Base-by-base conservation (phyloP, 2,888 invertebrate genomes). In the Nemapogon koenigi region DNA sequence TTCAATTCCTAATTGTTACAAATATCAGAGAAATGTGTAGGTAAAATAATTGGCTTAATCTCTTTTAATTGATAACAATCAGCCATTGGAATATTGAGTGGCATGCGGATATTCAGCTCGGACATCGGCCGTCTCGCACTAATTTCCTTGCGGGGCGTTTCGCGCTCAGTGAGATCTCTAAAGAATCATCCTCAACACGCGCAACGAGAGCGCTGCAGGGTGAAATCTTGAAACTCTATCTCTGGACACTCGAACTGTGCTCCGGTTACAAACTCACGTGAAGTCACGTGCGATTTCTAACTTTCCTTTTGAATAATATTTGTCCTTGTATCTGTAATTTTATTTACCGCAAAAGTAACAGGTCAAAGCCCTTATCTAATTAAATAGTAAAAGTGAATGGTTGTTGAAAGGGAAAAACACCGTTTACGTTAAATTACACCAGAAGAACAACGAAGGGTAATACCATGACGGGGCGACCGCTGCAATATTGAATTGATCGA, bases 91-190 rank as follows among this genome's bases (percentile, higher is more conserved):
- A 19, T 33, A 33, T 33, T 59, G 48, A 50, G 54, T 56, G 69
- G 76, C 73, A 78, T 78, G 76, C 76, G 76, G 76, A 76, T 73
- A 62, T 63, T 61, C 65, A 65, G 62, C 62, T 57, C 57, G 57
- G 57, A 52, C 52, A 53, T 49, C 56, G 58, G 55, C 55, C 75
- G 71, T 75, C 69, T 59, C 66, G 76, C 72, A 73, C 75, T 71
- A 65, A 72, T 76, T 76, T 75, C 57, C 52, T 25, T 26, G 15
- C 15, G 16, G 35, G 35, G 16, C 15, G 18, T 10, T 33, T 4
- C 31, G 16, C 17, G 32, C 16, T 10, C 16, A 32, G 32, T 31
- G 32, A n/a, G 32, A 16, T 32, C 16, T 6, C 17, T 17, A 31
- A 22, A 13, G 35, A 22, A 35, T 35, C 19, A 14, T 18, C 13